Percentiles rank a stretch among this genome's conserved stretches.
Evolutionary conservation across 2,113 vertebrate species (phyloP).

Genomic region (Microcebus ravelobensis): DNA sequence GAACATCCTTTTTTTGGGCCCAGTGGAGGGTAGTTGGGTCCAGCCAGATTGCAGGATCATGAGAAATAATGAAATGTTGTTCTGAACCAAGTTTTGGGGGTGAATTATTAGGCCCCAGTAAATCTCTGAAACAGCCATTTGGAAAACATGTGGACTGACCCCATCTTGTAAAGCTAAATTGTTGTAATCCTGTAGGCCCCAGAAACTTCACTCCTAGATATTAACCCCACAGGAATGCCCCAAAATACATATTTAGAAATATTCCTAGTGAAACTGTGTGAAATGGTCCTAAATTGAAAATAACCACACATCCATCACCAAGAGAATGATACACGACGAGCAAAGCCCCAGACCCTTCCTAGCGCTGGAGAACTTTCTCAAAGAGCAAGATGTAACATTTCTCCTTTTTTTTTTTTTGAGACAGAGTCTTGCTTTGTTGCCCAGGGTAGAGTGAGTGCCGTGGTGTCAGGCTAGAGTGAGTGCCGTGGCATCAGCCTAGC

Average conservation of each 20-base stretch:
- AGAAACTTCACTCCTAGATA: neutral
- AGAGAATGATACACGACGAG: neutral
- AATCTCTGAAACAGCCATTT: neutral
- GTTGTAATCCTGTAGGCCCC: neutral
- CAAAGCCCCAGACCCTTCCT: no score
- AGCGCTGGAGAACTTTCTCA: no score
- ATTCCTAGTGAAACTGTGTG: neutral
- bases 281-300: neutral
- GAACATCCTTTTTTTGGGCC: neutral
- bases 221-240: neutral
- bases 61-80: neutral
- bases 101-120: neutral
- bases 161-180: neutral
- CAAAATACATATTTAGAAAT: neutral
- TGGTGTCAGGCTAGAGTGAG: no score
- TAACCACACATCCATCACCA: neutral
- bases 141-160: neutral
- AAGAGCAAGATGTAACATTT: no score
- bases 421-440: no score
- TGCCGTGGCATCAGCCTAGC: no score
- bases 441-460: no score
- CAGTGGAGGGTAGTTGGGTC: neutral
- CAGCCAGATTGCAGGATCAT: neutral
- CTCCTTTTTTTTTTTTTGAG: no score
- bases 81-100: neutral